Evolutionary conservation across 2,797 vertebrate genomes (phyloP), one percentile per base, ranked within the genome.

Genomic region (Coregonus suidteri): DNA sequence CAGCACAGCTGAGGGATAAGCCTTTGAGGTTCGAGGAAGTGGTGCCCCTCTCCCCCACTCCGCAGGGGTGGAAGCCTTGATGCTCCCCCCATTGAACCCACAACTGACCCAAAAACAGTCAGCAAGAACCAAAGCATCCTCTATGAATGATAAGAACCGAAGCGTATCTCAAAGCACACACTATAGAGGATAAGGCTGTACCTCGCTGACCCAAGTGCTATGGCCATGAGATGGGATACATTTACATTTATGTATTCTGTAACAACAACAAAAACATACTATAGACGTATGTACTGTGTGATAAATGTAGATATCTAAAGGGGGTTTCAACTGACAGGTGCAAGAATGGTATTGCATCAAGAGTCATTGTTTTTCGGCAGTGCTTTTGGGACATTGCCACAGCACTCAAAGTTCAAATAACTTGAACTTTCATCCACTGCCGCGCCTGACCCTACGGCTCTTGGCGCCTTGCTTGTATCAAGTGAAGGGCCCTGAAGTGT

Each of bases 71-170:
- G 56, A 20, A 14, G 37, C 4, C n/a, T 25, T 47, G 59, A 31
- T 47, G 54, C 62, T 25, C 2, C 54, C 69, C 66, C 51, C 35
- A 30, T 34, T 56, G 34, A 41, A 47, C 35, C 66, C 65, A n/a
- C 52, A 71, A 6, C 15, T 67, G 77, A 56, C 59, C 65, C 25
- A 34, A 41, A 35, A 53, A 51, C 31, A 78, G 37, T 25, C 54
- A 0, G 25, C 20, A 37, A 68, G 11, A 41, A 54, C 18, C 31
- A 74, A 30, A 4, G 65, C 47, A 64, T 74, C 77, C 9, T 65
- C 30, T n/a, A 37, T 11, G 16, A 13, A 11, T 16, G 31, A 20
- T 68, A 47, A 47, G 11, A 47, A 13, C 41, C 2, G 41, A 7
- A 47, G 9, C 7, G 41, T 11, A 47, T 47, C 7, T 14, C 16